Evolutionary conservation across 2,113 vertebrate genomes (phyloP), one percentile per base, ranked within the genome.

Genomic region (Elanoides forficatus): DNA sequence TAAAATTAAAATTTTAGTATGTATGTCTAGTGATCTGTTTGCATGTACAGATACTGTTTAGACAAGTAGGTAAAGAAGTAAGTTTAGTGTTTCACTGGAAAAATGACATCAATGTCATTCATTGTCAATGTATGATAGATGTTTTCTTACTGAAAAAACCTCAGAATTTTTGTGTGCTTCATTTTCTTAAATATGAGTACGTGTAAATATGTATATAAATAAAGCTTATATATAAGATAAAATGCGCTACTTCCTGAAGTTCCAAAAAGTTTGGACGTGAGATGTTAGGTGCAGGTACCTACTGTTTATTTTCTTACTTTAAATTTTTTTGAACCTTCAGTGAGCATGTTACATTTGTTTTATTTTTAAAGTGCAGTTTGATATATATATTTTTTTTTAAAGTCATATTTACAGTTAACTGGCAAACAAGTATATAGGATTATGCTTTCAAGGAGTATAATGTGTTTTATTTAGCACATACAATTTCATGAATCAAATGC

Each of bases 21-120:
- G 0, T 67, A 9, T 53, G 5, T 65, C 23, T 86, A 36, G 48
- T 48, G n/a, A 25, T 72, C 38, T 71, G 5, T 63, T 67, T 88
- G 15, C 9, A 15, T 63, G 38, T 21, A 32, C 11, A 55, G 50
- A 9, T 47, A 30, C 23, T 59, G 7, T 86, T 87, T 48, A 48
- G 25, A 30, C 19, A 79, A 71, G 22, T 45, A 62, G 13, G 9
- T 53, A 32, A 65, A 40, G 18, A n/a, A 26, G 8, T 15, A 10
- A 40, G 8, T 71, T 66, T n/a, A 63, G 9, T 59, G 25, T 62
- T 79, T 83, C 11, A 18, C 11, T 89, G 53, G 53, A 59, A 80
- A 82, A 88, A 67, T 53, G 4, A 66, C 23, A 65, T 67, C 6
- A 30, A 0, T 0, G 0, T 90, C 4, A 22, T 45, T 73, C 14